phyloP scores from a whole-genome alignment of 1,140 invertebrate genomes.

The Asbolus verrucosus region DNA sequence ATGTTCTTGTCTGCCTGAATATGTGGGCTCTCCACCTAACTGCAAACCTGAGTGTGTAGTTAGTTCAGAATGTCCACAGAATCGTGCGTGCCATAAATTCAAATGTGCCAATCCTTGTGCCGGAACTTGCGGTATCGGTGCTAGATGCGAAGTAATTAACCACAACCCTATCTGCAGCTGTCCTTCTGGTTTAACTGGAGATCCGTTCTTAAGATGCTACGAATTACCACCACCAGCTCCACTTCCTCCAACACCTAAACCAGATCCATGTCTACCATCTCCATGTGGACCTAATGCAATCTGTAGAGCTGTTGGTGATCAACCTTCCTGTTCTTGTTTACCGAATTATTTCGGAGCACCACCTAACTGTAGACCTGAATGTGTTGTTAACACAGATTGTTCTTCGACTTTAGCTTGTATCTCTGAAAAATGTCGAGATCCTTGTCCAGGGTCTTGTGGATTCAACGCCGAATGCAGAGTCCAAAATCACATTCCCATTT shows the following conservation, averaged over 20 bases:
- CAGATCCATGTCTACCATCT: conserved; percentile 81
- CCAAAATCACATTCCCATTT: conserved; percentile 80
- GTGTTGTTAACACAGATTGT: conserved; percentile 84
- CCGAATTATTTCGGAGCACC: conserved; percentile 82
- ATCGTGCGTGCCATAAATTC: conserved; percentile 77
- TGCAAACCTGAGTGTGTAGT: conserved; percentile 81
- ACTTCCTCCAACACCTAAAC: conserved; percentile 64
- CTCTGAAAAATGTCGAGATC: conserved; percentile 81
- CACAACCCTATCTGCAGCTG: conserved; percentile 83
- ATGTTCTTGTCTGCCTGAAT: conserved; percentile 75
- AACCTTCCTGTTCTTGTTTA: conserved; percentile 80
- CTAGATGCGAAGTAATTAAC: conserved; percentile 75
- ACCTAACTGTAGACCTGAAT: conserved; percentile 83
- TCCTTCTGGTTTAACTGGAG: conserved; percentile 75
- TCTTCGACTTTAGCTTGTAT: conserved; percentile 82
- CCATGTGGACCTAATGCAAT: conserved; percentile 83
- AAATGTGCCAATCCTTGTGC: conserved; percentile 80
- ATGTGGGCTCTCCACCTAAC: conserved; percentile 74
- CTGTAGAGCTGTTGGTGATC: conserved; percentile 72
- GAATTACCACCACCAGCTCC: conserved; percentile 57
- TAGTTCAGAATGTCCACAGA: conserved; percentile 78
- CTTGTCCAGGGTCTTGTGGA: conserved; percentile 84
- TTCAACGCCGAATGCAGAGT: conserved; percentile 80
- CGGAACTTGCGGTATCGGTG: conserved; percentile 76
- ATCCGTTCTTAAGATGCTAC: conserved; percentile 79